phyloP scores from a whole-genome alignment of 2,113 vertebrate species.

The Lepus timidus region DNA sequence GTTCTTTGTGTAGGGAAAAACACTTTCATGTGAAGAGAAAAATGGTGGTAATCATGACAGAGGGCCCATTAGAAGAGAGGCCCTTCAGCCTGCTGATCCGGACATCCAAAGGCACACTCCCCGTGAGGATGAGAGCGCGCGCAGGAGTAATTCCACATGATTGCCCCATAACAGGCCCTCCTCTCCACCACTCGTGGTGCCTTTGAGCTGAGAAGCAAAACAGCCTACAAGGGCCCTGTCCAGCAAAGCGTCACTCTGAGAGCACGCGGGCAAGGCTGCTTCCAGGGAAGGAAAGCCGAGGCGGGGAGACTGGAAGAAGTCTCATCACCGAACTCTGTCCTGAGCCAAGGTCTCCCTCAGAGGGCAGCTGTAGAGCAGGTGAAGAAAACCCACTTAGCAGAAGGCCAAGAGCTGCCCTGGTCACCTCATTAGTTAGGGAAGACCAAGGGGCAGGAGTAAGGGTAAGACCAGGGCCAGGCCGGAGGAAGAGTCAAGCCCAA shows the following conservation, averaged over 20 bases:
- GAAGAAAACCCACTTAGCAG: neutral
- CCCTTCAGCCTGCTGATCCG: neutral
- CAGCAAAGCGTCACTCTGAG: neutral
- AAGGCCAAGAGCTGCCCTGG: neutral
- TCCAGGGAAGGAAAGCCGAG: conserved; percentile 46
- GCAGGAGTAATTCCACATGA: conserved; percentile 53
- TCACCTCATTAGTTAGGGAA: neutral
- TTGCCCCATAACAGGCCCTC: conserved; percentile 22
- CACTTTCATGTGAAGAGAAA: conserved; percentile 35
- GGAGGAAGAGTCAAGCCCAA: neutral
- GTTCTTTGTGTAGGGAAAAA: conserved; percentile 34
- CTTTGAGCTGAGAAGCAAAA: conserved; percentile 19
- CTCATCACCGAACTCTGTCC: conserved; percentile 26
- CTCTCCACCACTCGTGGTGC: neutral
- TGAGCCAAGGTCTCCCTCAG: conserved; percentile 7
- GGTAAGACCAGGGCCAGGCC: neutral
- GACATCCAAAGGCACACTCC: neutral
- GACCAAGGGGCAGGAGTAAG: neutral
- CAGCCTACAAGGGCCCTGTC: neutral
- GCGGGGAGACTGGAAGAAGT: neutral
- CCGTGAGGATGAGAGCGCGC: neutral
- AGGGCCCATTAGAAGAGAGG: neutral
- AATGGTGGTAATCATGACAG: conserved; percentile 58
- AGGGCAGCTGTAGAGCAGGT: neutral
- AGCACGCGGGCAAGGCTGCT: too few species aligned